phyloP scores from a whole-genome alignment of 2,113 vertebrate genomes.

The Bothrops jararaca region DNA sequence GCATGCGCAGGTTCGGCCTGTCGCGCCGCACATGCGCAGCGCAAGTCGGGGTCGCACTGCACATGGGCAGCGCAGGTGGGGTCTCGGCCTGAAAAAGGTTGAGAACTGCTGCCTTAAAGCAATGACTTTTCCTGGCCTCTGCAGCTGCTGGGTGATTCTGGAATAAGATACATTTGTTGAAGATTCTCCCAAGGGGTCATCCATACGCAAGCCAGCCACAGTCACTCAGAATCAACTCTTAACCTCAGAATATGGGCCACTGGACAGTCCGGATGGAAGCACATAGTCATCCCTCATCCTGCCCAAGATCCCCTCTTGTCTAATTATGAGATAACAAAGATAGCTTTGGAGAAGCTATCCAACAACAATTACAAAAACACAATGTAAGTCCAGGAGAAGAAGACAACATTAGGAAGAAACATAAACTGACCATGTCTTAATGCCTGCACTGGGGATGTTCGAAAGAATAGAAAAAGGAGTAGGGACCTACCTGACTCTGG shows the following conservation, averaged over 20 bases:
- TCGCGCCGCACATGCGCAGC: too few species aligned
- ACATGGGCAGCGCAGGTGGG: too few species aligned
- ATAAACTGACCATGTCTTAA: not conserved
- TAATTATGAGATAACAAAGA: not conserved
- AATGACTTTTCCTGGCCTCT: not conserved
- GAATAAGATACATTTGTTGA: not conserved
- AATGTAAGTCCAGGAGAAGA: not conserved
- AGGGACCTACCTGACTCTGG: constrained; percentile 85
- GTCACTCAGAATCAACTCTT: not conserved
- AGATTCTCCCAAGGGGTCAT: not conserved
- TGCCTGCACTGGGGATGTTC: fast-evolving
- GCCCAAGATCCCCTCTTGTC: not conserved
- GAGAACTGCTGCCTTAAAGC: not conserved
- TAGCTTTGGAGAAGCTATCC: not conserved
- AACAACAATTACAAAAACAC: not conserved
- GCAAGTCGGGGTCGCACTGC: too few species aligned
- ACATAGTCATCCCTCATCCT: not conserved
- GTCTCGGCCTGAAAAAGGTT: too few species aligned
- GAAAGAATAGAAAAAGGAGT: not conserved
- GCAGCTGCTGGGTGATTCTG: not conserved
- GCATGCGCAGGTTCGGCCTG: too few species aligned
- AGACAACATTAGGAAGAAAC: not conserved
- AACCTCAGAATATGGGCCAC: not conserved
- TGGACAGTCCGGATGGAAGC: not conserved
- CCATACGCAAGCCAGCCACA: not conserved